Evolutionary conservation across 2,113 vertebrate genomes (phyloP).

Genomic region (Calidris pugnax): DNA sequence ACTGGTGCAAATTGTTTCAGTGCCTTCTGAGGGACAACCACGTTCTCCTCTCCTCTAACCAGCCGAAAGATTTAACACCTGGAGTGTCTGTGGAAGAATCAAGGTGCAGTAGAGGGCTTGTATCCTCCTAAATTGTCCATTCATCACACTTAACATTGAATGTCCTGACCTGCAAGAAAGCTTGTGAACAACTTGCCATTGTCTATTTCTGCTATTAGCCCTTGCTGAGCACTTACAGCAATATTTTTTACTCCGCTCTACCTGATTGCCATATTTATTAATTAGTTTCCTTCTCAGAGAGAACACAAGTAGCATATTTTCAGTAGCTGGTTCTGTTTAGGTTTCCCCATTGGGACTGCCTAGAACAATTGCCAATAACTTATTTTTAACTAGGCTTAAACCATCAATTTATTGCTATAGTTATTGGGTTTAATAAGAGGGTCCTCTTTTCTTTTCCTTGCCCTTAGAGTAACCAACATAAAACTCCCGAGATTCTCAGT

Average conservation of each 20-base stretch:
- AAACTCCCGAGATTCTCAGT: not conserved
- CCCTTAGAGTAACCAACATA: not conserved
- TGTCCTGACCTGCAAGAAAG: not conserved
- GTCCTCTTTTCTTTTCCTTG: not conserved
- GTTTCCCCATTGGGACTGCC: not conserved
- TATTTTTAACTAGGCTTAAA: not conserved
- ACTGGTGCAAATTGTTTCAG: not conserved
- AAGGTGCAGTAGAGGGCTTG: not conserved
- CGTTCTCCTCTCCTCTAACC: fast-evolving
- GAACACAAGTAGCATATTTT: not conserved
- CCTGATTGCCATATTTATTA: not conserved
- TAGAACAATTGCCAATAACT: not conserved
- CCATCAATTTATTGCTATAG: not conserved
- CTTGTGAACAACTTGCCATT: not conserved
- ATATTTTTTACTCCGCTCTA: not conserved
- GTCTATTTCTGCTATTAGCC: not conserved
- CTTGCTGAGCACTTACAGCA: not conserved
- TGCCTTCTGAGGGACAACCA: not conserved
- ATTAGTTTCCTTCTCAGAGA: not conserved
- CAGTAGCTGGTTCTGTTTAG: not conserved
- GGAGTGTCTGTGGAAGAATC: not conserved
- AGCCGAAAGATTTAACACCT: not conserved
- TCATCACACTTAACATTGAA: not conserved
- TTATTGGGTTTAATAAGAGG: not conserved
- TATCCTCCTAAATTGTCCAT: not conserved